phyloP scores from a whole-genome alignment of 1,140 invertebrate genomes.

The Chrysoperla carnea region DNA sequence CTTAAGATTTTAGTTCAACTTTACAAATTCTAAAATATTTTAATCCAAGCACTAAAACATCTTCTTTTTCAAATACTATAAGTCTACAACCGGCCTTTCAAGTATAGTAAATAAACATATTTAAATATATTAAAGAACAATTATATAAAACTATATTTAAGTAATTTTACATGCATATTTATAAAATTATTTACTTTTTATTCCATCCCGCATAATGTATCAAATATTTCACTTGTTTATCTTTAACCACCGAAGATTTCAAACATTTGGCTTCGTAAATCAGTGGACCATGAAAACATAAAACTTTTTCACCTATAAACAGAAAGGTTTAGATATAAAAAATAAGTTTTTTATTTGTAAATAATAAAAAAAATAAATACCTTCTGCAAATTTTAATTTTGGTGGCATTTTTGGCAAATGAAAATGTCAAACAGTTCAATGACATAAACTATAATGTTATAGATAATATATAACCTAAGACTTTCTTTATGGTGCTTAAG shows the following conservation, averaged over 20 bases:
- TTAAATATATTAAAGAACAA: too few relatives aligned
- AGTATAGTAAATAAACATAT: too few relatives aligned
- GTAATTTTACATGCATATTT: background rate
- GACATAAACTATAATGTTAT: too few relatives aligned
- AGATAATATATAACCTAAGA: too few relatives aligned
- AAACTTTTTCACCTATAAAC: slow-evolving; percentile 69
- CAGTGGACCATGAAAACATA: slow-evolving; percentile 90
- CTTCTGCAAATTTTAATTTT: slow-evolving; percentile 45
- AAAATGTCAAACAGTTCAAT: too few relatives aligned
- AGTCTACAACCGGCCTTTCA: too few relatives aligned
- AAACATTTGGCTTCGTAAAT: slow-evolving; percentile 94
- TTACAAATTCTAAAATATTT: too few relatives aligned
- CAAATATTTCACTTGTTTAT: slow-evolving; percentile 77
- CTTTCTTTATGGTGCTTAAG: too few relatives aligned
- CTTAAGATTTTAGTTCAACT: too few relatives aligned
- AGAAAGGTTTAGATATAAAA: slow-evolving; percentile 3
- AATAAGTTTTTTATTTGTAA: background rate
- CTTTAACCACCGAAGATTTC: slow-evolving; percentile 61
- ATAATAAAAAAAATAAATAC: slow-evolving; percentile 18
- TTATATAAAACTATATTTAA: too few relatives aligned
- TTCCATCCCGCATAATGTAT: slow-evolving; percentile 98
- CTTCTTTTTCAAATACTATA: too few relatives aligned
- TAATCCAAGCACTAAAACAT: too few relatives aligned
- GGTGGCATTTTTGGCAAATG: slow-evolving; percentile 18
- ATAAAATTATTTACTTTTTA: slow-evolving; percentile 58